Conservation (phyloP, 1,140 invertebrate genomes). For the Trichomalopsis sarcophagae region DNA sequence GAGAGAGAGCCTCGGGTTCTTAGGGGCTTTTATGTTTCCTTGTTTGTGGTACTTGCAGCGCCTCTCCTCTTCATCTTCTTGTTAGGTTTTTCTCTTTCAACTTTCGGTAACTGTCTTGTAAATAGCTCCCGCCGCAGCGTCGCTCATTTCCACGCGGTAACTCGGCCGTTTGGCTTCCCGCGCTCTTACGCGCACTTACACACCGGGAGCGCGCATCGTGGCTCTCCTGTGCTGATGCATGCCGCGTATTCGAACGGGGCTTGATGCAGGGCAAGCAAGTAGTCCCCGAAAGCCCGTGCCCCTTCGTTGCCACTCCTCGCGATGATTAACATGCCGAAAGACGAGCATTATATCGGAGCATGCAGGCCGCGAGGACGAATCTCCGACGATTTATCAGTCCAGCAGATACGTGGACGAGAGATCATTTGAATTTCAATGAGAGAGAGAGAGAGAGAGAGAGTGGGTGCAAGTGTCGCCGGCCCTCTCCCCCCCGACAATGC, state of each 20-base stretch:
- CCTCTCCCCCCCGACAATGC: constrained; percentile 52
- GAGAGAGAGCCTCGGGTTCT: not conserved
- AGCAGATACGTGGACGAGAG: not conserved
- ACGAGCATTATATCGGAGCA: too few species aligned
- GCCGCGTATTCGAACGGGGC: too few species aligned
- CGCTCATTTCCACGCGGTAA: too few species aligned
- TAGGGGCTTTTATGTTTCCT: constrained; percentile 7
- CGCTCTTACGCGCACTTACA: too few species aligned
- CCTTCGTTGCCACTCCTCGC: not conserved
- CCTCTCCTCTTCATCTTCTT: not conserved
- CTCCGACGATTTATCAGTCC: too few species aligned
- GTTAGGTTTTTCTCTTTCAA: not conserved
- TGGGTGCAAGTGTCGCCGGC: constrained; percentile 29
- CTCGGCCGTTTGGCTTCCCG: too few species aligned
- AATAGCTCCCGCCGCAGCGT: not conserved
- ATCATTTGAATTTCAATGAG: constrained; percentile 71
- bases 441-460: constrained; percentile 12
- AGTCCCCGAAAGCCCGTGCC: not conserved
- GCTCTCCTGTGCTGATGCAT: too few species aligned
- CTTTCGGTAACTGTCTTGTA: not conserved
- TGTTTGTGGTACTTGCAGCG: constrained; percentile 15
- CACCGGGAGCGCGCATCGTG: not conserved
- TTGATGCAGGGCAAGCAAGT: too few species aligned
- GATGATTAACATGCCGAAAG: not conserved
- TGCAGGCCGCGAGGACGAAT: too few species aligned